A percentile compares a stretch with the other conserved stretches of the same genome.
These are phyloP conservation scores for Leptopilina syphax DNA, from an alignment of 2,888 invertebrate genomes.

Conservation along the genomic window DNA sequence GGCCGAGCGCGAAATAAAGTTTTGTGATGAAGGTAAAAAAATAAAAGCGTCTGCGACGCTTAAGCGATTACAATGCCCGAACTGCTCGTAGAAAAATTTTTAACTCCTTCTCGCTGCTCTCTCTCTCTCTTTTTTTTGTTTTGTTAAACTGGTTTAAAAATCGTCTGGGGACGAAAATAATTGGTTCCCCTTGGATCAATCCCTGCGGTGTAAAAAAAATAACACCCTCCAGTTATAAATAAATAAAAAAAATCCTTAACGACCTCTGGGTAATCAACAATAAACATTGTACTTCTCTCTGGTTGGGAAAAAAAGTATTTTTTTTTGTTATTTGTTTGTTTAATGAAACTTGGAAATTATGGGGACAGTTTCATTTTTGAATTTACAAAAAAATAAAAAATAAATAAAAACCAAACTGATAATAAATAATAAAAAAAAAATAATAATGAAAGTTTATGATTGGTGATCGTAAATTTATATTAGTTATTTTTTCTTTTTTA, in stretches of 20 bases:
- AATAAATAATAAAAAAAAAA: too few species aligned
- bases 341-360: too few species aligned
- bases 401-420: too few species aligned
- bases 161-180: slow-evolving; percentile 5
- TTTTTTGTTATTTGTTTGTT: background rate
- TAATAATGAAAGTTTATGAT: too few species aligned
- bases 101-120: slow-evolving; percentile 12
- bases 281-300: background rate
- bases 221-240: background rate
- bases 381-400: too few species aligned
- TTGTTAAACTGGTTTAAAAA: background rate
- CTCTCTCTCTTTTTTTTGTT: background rate
- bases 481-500: too few species aligned
- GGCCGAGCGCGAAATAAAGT: slow-evolving; percentile 48
- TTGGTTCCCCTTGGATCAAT: slow-evolving; percentile 29
- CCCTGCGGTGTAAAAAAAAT: background rate
- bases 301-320: background rate
- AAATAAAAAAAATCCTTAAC: slow-evolving; percentile 9
- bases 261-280: background rate
- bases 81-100: slow-evolving; percentile 28
- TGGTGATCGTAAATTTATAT: too few species aligned
- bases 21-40: slow-evolving; percentile 18
- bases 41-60: slow-evolving; percentile 39
- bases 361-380: too few species aligned
- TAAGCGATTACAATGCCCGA: slow-evolving; percentile 29